Conservation (phyloP, 1,140 invertebrate species). For the Cecropterus lyciades region DNA sequence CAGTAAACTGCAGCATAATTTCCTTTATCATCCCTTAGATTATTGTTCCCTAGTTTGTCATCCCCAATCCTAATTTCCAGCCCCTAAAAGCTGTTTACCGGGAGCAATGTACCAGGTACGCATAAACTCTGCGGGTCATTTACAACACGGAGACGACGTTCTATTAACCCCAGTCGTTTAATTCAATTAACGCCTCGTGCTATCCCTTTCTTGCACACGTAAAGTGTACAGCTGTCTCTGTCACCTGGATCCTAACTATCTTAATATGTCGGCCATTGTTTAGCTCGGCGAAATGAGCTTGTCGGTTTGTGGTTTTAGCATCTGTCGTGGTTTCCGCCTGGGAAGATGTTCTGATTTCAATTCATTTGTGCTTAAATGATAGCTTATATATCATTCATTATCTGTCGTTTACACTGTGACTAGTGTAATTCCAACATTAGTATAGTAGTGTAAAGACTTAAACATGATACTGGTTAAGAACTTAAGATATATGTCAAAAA, state of each 20-base stretch:
- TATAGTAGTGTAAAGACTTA: no score
- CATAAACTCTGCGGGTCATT: slow-evolving; percentile 36
- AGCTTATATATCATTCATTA: no score
- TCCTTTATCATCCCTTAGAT: slow-evolving; percentile 20
- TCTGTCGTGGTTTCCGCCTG: slow-evolving; percentile 34
- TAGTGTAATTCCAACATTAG: no score
- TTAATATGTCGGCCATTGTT: slow-evolving; percentile 37
- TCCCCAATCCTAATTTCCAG: slow-evolving; percentile 21
- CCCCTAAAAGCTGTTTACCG: slow-evolving; percentile 35
- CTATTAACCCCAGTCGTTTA: slow-evolving; percentile 33
- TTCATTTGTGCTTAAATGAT: slow-evolving; percentile 16
- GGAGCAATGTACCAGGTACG: slow-evolving; percentile 32
- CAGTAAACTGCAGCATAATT: not conserved
- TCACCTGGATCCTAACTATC: slow-evolving; percentile 28
- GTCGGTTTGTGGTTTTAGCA: slow-evolving; percentile 35
- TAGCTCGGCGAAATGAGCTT: slow-evolving; percentile 29
- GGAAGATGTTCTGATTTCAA: slow-evolving; percentile 28
- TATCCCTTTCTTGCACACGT: slow-evolving; percentile 1
- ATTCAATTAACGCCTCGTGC: slow-evolving; percentile 31
- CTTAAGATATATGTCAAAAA: no score
- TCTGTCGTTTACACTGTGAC: no score
- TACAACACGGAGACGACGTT: slow-evolving; percentile 35
- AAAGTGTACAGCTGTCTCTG: slow-evolving; percentile 2
- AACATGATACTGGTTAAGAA: no score
- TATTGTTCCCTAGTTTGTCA: slow-evolving; percentile 18